Evolutionary conservation across 2,113 vertebrate species (phyloP).

Genomic region (Macaca fascicularis): T2T-MFA8v1.1 NC_088378.1:132613501-132614000

Average conservation of each 20-base stretch:
- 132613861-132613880: background rate
- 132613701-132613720: background rate
- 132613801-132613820: background rate
- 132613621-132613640: background rate
- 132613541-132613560: background rate
- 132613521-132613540: background rate
- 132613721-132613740: background rate
- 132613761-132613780: background rate
- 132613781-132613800: background rate
- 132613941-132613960: background rate
- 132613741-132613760: background rate
- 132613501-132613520: background rate
- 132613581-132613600: background rate
- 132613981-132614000: background rate
- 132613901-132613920: background rate
- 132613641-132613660: background rate
- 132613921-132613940: conserved; percentile 37
- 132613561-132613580: background rate
- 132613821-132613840: background rate
- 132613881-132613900: background rate
- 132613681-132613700: background rate
- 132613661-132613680: background rate
- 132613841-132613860: background rate
- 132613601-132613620: background rate
- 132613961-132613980: background rate